These are phyloP conservation scores for Caranx melampygus DNA, from an alignment of 2,113 vertebrate genomes.

Conservation along the genomic window DNA sequence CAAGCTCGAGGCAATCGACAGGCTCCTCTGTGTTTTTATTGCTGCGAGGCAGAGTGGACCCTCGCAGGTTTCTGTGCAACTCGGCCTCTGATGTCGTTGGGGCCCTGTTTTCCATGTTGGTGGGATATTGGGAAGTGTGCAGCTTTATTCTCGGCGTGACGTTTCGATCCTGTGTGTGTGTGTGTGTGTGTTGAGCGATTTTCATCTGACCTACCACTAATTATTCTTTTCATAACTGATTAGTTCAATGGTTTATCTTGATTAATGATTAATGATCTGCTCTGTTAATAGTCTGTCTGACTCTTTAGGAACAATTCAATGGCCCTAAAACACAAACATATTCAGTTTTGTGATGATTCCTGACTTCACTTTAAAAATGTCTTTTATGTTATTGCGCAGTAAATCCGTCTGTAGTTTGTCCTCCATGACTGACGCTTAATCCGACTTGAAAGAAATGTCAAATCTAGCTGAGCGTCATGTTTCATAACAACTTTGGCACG, in stretches of 20 bases:
- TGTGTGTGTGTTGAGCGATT: constrained; percentile 10
- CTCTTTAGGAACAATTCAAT: too few species aligned
- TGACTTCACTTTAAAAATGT: background rate
- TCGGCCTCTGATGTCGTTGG: constrained; percentile 54
- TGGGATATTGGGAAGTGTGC: constrained; percentile 38
- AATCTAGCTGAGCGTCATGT: background rate
- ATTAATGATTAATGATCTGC: background rate
- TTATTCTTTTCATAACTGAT: too few species aligned
- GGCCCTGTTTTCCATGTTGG: constrained; percentile 60
- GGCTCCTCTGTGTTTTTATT: constrained; percentile 51
- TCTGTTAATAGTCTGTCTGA: background rate
- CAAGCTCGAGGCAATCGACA: constrained; percentile 33
- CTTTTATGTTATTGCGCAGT: background rate
- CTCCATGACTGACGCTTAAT: background rate
- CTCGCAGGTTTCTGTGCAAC: constrained; percentile 60
- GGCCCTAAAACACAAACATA: background rate
- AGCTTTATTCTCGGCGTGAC: constrained; percentile 54
- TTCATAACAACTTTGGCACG: constrained; percentile 14
- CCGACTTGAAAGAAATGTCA: constrained; percentile 16
- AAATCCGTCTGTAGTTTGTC: background rate
- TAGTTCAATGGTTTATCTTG: background rate
- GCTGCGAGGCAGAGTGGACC: constrained; percentile 36
- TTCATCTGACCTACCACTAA: background rate
- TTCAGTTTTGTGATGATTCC: background rate
- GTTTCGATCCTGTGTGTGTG: constrained; percentile 14